phyloP scores from a whole-genome alignment of 1,140 invertebrate genomes.

The Diabrotica undecimpunctata region DNA sequence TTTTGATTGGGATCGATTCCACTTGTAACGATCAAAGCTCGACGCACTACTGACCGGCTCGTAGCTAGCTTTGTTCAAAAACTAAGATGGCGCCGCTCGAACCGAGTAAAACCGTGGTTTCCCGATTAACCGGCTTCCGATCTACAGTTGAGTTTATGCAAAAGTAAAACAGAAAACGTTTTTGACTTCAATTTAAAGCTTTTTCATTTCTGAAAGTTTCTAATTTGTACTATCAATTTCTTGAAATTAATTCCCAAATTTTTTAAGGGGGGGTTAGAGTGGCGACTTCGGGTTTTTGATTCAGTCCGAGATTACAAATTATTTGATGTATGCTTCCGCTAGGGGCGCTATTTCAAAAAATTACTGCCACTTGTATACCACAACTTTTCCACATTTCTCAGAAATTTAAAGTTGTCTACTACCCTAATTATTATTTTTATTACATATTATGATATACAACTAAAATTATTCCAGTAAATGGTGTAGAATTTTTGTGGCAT shows the following conservation, averaged over 20 bases:
- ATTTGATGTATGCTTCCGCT: constrained; percentile 35
- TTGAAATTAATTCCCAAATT: constrained; percentile 32
- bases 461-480: background rate
- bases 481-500: background rate
- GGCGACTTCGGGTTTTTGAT: constrained; percentile 41
- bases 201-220: background rate
- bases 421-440: background rate
- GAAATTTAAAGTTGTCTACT: background rate
- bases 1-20: constrained; percentile 51
- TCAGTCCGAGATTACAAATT: constrained; percentile 39
- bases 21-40: constrained; percentile 50
- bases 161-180: constrained; percentile 10
- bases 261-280: constrained; percentile 56
- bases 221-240: constrained; percentile 6
- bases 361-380: constrained; percentile 21
- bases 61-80: constrained; percentile 69
- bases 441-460: background rate
- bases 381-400: background rate
- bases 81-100: constrained; percentile 76
- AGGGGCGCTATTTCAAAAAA: constrained; percentile 37
- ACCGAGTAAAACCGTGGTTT: constrained; percentile 57
- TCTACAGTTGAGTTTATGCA: constrained; percentile 24
- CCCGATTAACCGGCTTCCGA: constrained; percentile 47
- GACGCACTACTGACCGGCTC: constrained; percentile 60
- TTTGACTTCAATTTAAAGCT: background rate